phyloP scores from a whole-genome alignment of 92 coral and sea anemone genomes.

The Desmophyllum pertusum region DNA sequence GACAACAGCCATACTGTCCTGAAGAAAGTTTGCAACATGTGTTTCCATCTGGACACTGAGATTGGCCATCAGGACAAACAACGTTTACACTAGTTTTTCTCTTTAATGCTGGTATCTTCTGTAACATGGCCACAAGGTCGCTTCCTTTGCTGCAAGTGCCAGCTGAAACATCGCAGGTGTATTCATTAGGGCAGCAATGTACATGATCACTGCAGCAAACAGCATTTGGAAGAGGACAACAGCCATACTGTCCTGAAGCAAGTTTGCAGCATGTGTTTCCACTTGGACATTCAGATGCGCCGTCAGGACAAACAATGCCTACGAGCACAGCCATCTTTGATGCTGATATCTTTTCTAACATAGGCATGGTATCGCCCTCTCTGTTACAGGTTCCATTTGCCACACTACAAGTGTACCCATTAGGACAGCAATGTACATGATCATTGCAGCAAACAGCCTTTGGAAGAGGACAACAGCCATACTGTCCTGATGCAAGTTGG shows the following conservation, averaged over 20 bases:
- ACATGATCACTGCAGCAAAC: constrained; percentile 39
- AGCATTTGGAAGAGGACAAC: constrained; percentile 53
- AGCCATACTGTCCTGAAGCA: constrained; percentile 3
- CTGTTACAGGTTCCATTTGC: not conserved
- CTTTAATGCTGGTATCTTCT: not conserved
- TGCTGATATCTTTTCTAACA: constrained; percentile 7
- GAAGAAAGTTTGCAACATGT: constrained; percentile 70
- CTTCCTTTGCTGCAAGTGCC: not conserved
- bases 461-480: constrained; percentile 74
- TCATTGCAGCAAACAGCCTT: constrained; percentile 18
- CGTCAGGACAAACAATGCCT: constrained; percentile 64
- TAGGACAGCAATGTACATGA: too few species aligned
- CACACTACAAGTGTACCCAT: constrained; percentile 18
- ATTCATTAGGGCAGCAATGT: constrained; percentile 50
- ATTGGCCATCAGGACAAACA: constrained; percentile 51
- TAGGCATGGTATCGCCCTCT: not conserved
- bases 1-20: constrained; percentile 76
- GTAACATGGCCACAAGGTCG: not conserved
- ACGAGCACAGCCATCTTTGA: constrained; percentile 17
- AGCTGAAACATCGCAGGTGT: constrained; percentile 3
- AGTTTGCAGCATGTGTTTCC: constrained; percentile 73
- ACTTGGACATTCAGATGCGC: constrained; percentile 55
- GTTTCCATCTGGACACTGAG: constrained; percentile 36
- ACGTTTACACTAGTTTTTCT: not conserved
- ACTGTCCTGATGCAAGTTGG: constrained; percentile 54